Base-by-base conservation (phyloP, 2,797 vertebrate species). In the Graptemys geographica region DNA sequence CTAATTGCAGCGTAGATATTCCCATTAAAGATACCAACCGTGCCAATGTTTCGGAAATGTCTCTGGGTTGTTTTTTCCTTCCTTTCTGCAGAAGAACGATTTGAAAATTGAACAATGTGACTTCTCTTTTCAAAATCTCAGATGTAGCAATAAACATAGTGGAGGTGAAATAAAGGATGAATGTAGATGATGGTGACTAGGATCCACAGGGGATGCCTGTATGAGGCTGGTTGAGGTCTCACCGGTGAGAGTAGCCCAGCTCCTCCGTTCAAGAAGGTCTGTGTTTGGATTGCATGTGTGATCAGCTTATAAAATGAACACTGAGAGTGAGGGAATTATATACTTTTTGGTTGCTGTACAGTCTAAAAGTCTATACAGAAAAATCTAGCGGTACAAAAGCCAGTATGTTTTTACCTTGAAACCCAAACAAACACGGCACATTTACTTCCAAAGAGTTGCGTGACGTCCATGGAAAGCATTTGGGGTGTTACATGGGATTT, bases 151-250 rank as follows among this genome's bases (percentile, higher is more conserved):
- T 94, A 94, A 91, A 86, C 89, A 37, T 37, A 44, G 86, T 2
- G 11, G 55, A 91, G 86, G 90, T 84, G 93, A 96, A 80, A 65
- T 86, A 13, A 44, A 96, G 96, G 94, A 79, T 52, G 2, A 7
- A 51, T 69, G 44, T 44, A 47, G 12, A 4, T 28, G 27, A 3
- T 37, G 78, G 76, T 28, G 0, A 69, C n/a, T 49, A 69, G 69
- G n/a, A 53, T 79, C 23, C 74, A 76, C 12, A 8, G 25, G 3
- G 13, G 27, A 31, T 49, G 27, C 15, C 25, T 78, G 44, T 27
- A 6, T 76, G 44, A 37, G 33, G 19, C 9, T 72, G 69, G 10
- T 37, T 41, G 69, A 41, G 10, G 74, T 49, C 8, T 47, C 44
- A 16, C 27, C 9, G 1, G 27, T 37, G 52, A 81, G 74, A 84